phyloP scores from a whole-genome alignment of 2,113 vertebrate genomes.

The Colossoma macropomum region DNA sequence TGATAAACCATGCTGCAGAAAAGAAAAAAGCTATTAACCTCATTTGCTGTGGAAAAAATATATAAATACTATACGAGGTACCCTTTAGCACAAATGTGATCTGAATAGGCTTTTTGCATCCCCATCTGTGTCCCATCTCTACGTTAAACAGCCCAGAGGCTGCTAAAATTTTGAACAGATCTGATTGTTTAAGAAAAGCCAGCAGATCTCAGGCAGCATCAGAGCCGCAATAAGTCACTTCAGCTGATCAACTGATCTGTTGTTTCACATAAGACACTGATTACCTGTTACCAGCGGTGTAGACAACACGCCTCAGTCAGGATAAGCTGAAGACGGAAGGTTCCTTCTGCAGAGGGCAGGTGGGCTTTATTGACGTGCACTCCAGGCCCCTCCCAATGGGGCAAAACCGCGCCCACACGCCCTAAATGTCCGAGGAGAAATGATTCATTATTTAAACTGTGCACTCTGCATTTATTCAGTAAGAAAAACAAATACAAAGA shows the following conservation, averaged over 20 bases:
- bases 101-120: too few species aligned
- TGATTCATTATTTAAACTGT: not conserved
- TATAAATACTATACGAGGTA: too few species aligned
- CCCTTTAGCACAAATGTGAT: too few species aligned
- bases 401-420: not conserved
- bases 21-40: too few species aligned
- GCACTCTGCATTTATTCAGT: too few species aligned
- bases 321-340: not conserved
- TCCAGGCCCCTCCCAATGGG: not conserved
- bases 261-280: not conserved
- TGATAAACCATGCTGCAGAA: conserved; percentile 87
- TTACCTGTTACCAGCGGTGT: not conserved
- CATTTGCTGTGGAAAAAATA: too few species aligned
- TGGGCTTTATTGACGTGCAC: not conserved
- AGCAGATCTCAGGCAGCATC: not conserved
- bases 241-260: too few species aligned
- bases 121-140: too few species aligned
- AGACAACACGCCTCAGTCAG: not conserved
- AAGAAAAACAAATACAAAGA: too few species aligned
- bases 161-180: not conserved
- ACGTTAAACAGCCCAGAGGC: too few species aligned
- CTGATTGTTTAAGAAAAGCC: not conserved
- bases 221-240: too few species aligned
- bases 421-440: not conserved
- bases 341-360: not conserved